Conservation (phyloP, 2,797 vertebrate genomes). For the Hemibagrus guttatus region DNA sequence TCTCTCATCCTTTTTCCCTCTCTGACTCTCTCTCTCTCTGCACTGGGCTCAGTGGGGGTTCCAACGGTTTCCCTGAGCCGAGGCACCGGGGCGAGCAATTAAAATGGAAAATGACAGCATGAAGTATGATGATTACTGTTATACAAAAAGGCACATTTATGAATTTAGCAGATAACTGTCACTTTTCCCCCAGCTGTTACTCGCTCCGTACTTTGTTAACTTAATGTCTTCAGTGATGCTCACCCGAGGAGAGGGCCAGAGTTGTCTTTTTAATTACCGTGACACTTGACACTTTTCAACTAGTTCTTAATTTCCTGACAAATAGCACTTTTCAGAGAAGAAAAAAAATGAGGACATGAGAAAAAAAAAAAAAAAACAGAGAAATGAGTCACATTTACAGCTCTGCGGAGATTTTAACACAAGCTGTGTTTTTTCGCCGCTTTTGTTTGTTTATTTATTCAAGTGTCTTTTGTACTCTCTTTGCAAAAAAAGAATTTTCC, state of each 20-base stretch:
- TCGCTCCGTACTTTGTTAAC: conserved; percentile 82
- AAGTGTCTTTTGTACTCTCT: conserved; percentile 43
- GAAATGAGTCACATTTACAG: conserved; percentile 34
- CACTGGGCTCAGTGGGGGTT: conserved; percentile 84
- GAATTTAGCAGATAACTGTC: conserved; percentile 91
- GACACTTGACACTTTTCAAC: conserved; percentile 71
- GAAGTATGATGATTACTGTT: conserved; percentile 92
- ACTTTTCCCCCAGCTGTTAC: conserved; percentile 76
- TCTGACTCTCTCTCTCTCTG: conserved; percentile 58
- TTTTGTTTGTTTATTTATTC: conserved; percentile 49
- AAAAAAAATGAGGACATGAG: conserved; percentile 28
- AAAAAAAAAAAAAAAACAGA: not conserved
- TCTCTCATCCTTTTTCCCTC: conserved; percentile 36
- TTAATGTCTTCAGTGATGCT: conserved; percentile 79
- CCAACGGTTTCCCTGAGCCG: conserved; percentile 85
- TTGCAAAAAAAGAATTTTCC: conserved; percentile 44
- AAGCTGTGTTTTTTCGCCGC: conserved; percentile 23
- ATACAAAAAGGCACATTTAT: conserved; percentile 89
- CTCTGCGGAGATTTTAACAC: conserved; percentile 43
- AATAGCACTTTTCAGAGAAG: conserved; percentile 44
- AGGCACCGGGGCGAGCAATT: conserved; percentile 89
- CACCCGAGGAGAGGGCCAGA: conserved; percentile 75
- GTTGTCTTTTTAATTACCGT: conserved; percentile 77
- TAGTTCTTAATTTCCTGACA: conserved; percentile 70
- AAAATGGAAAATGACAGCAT: conserved; percentile 91